Percentiles rank a stretch among this genome's conserved stretches.
phyloP scores from a whole-genome alignment of 2,113 vertebrate genomes.

The Scytalopus superciliaris region DNA sequence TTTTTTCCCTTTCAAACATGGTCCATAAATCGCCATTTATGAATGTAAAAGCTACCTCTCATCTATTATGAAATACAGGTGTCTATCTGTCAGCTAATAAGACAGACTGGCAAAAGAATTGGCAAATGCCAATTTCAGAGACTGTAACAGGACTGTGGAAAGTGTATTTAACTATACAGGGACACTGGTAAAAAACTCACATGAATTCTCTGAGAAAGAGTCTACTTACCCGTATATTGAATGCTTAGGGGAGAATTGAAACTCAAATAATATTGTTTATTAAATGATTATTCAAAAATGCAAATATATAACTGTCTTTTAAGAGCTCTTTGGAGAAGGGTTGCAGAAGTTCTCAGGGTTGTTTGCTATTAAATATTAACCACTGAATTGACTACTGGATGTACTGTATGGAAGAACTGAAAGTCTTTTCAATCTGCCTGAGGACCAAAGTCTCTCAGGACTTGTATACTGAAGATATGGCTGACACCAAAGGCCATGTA shows the following conservation, averaged over 20 bases:
- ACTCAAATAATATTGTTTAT: slow-evolving; percentile 13
- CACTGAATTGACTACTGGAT: background rate
- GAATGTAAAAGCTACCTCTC: background rate
- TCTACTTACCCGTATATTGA: background rate
- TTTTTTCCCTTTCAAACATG: background rate
- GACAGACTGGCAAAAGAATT: background rate
- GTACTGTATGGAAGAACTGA: background rate
- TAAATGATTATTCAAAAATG: slow-evolving; percentile 28
- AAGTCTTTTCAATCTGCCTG: background rate
- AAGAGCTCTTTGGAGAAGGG: background rate
- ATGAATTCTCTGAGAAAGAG: background rate
- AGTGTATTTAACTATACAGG: fast-evolving
- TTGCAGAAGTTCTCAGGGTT: background rate
- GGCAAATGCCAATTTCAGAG: background rate
- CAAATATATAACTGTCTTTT: slow-evolving; percentile 5
- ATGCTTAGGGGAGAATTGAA: background rate
- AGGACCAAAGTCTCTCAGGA: background rate
- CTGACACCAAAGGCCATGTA: background rate
- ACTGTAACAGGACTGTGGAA: background rate
- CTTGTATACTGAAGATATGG: background rate
- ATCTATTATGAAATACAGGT: background rate
- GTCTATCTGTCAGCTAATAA: background rate
- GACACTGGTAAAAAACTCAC: background rate
- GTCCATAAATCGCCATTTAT: background rate
- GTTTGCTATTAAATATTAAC: slow-evolving; percentile 26